These are phyloP conservation scores for Pantherophis alleghaniensis DNA, from an alignment of 2,797 vertebrate species.

Conservation along the genomic window DNA sequence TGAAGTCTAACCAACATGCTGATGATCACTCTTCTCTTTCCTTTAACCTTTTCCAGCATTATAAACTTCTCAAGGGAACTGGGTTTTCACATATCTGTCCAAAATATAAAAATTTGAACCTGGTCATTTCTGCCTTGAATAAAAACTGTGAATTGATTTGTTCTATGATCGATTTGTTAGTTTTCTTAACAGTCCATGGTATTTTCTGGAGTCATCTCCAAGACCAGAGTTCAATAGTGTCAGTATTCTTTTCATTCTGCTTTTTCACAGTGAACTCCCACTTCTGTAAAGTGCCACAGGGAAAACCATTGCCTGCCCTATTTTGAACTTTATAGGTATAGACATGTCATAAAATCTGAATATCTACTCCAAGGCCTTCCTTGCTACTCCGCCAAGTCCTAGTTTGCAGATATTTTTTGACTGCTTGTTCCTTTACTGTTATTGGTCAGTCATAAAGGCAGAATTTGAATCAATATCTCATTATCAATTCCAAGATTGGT, in stretches of 20 bases:
- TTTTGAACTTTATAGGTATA: not conserved
- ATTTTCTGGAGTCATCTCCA: not conserved
- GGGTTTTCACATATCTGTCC: not conserved
- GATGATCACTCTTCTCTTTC: not conserved
- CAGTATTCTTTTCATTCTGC: not conserved
- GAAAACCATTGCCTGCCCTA: not conserved
- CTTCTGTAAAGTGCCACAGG: not conserved
- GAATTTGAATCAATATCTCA: not conserved
- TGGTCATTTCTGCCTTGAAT: not conserved
- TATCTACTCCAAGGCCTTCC: not conserved
- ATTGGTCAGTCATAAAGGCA: not conserved
- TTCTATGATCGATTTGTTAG: not conserved
- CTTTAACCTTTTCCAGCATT: not conserved
- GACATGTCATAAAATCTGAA: not conserved
- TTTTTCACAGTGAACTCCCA: not conserved
- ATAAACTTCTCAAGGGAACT: not conserved
- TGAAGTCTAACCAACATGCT: not conserved
- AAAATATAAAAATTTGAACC: not conserved
- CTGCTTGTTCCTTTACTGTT: not conserved
- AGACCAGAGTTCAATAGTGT: not conserved
- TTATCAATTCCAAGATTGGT: not conserved
- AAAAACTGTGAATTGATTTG: not conserved
- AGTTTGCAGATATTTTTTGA: not conserved
- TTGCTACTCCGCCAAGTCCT: not conserved
- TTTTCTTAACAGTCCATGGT: not conserved